phyloP scores from a whole-genome alignment of 1,140 invertebrate species.

The Tachypleus tridentatus region DNA sequence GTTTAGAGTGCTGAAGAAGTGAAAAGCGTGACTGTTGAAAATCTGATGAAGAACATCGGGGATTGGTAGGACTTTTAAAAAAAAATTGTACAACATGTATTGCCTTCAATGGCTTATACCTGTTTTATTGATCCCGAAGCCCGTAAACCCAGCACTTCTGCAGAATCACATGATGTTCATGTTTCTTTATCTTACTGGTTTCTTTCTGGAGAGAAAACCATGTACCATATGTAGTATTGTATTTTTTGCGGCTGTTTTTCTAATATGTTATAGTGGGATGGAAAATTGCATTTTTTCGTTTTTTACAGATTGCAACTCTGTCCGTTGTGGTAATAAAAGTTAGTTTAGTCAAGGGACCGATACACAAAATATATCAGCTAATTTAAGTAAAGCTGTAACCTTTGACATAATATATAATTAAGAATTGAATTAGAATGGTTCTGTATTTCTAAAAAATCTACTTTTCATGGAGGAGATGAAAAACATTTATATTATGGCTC shows the following conservation, averaged over 20 bases:
- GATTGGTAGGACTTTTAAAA: not conserved
- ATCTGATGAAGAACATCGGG: too few species aligned
- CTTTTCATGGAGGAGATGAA: too few species aligned
- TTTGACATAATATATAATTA: too few species aligned
- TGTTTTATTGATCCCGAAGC: constrained; percentile 91
- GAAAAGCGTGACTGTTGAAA: too few species aligned
- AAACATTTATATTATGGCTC: too few species aligned
- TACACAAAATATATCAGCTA: too few species aligned
- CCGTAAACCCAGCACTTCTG: constrained; percentile 81
- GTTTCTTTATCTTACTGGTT: constrained; percentile 80
- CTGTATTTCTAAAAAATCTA: too few species aligned
- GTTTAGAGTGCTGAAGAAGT: too few species aligned
- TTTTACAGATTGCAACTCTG: constrained; percentile 51
- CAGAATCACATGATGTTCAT: constrained; percentile 97
- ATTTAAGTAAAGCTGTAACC: too few species aligned
- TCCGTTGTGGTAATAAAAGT: too few species aligned
- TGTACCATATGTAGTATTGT: constrained; percentile 91
- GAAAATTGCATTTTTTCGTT: constrained; percentile 90
- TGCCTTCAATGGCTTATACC: constrained; percentile 97
- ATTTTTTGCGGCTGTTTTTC: constrained; percentile 78
- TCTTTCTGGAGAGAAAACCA: constrained; percentile 88
- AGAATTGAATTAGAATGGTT: too few species aligned
- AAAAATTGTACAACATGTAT: constrained; percentile 56
- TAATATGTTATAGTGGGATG: constrained; percentile 90
- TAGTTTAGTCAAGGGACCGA: too few species aligned